These are phyloP conservation scores for Gopherus flavomarginatus DNA, from an alignment of 2,113 vertebrate genomes.

Conservation along the genomic window DNA sequence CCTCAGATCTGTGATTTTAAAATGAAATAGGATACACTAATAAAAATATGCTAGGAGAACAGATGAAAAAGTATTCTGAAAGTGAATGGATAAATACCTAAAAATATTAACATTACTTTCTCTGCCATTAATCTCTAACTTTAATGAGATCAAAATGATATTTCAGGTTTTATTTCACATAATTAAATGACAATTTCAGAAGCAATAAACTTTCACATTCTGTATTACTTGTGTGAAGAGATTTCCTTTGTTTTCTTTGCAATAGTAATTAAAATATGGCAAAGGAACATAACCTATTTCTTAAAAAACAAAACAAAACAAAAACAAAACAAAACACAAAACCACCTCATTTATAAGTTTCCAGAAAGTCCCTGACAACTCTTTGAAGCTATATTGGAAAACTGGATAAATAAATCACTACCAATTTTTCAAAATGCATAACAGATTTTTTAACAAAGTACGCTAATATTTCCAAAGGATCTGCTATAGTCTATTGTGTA, in stretches of 20 bases:
- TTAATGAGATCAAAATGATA: slow-evolving; percentile 37
- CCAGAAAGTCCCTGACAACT: slow-evolving; percentile 18
- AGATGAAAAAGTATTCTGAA: slow-evolving; percentile 57
- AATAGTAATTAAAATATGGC: slow-evolving; percentile 29
- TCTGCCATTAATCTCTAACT: slow-evolving; percentile 40
- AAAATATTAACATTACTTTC: slow-evolving; percentile 56
- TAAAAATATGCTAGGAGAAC: slow-evolving; percentile 7
- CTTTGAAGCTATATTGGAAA: not conserved
- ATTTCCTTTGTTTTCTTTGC: not conserved
- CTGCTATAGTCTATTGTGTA: slow-evolving; percentile 28
- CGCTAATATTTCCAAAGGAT: slow-evolving; percentile 13
- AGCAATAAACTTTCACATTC: slow-evolving; percentile 7
- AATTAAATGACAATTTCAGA: slow-evolving; percentile 35
- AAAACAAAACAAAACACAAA: not conserved
- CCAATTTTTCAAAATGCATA: slow-evolving; percentile 38
- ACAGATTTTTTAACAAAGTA: not conserved
- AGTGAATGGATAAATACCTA: slow-evolving; percentile 54
- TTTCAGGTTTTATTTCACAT: slow-evolving; percentile 10
- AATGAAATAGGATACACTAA: slow-evolving; percentile 40
- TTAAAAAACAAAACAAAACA: not conserved
- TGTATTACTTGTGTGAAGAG: not conserved
- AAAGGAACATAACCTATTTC: not conserved
- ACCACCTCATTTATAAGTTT: not conserved
- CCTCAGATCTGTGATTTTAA: not conserved
- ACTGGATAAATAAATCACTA: slow-evolving; percentile 6